These are phyloP conservation scores for Discoglossus pictus DNA, from an alignment of 2,797 vertebrate species.

Conservation along the genomic window DNA sequence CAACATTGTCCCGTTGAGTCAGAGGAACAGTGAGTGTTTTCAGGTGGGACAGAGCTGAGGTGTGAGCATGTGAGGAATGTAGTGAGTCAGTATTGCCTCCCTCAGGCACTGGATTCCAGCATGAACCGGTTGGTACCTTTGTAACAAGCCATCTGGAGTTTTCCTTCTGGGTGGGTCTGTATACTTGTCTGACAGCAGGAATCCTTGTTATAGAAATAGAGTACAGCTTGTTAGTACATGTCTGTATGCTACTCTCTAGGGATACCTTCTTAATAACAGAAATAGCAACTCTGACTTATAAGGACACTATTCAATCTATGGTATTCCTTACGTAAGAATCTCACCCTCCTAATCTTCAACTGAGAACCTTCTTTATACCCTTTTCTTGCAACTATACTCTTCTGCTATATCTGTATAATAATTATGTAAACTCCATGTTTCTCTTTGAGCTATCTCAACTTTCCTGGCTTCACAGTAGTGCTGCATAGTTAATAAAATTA, in stretches of 20 bases:
- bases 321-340: no score
- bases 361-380: no score
- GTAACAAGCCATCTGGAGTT: conserved; percentile 7
- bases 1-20: conserved; percentile 14
- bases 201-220: background rate
- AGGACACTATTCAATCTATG: no score
- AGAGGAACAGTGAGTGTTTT: conserved; percentile 11
- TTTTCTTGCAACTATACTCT: no score
- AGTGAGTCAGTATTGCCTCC: conserved; percentile 50
- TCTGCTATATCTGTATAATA: no score
- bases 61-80: conserved; percentile 45
- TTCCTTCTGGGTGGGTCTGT: background rate
- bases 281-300: no score
- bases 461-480: no score
- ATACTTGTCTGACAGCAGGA: background rate
- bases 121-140: conserved; percentile 47
- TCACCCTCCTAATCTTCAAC: no score
- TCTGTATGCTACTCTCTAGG: background rate
- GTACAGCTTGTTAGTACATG: conserved; percentile 4
- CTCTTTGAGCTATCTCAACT: no score
- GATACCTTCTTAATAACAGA: no score
- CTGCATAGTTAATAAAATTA: no score
- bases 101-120: conserved; percentile 55
- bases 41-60: conserved; percentile 51
- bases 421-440: no score